Evolutionary conservation across 2,113 vertebrate genomes (phyloP), one percentile per base, ranked within the genome.

Genomic region (Tachycineta bicolor): DNA sequence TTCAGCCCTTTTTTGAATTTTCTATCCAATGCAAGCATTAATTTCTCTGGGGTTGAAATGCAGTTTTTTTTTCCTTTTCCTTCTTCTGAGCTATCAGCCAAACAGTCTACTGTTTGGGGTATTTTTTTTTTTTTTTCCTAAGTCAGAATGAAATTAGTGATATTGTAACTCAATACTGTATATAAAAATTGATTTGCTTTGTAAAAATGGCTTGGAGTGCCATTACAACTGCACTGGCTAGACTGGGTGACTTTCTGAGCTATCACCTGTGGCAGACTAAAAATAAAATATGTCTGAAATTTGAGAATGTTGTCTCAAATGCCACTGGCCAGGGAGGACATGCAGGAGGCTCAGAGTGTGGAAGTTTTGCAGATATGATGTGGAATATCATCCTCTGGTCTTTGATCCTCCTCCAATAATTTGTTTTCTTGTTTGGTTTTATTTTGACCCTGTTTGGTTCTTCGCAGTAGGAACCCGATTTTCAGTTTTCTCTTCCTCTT

Each of bases 131-230:
- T 37, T 37, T 37, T 37, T 37, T 37, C 37, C 37, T 9, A 63
- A 62, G 33, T 39, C 1, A 5, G 69, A 94, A 96, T 94, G 31
- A 65, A 85, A 53, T 97, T 49, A 80, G 53, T 37, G 58, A 53
- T 80, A 22, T 28, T 87, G 43, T 73, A 85, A 91, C 90, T 69
- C 76, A 93, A 79, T 84, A 28, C 4, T 4, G 14, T 39, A 80
- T 62, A 95, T 91, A 65, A 77, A 90, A 90, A 96, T 89, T n/a
- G 14, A 83, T 92, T 95, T 94, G 46, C 17, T 68, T 76, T 86
- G 44, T 86, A 94, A 83, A 94, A 91, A 81, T 68, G 89, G 16
- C 73, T 79, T 25, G 22, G n/a, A 64, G 37, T 64, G 41, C 62
- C 46, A 44, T 89, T 95, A 31, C 26, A 86, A 37, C 50, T 76